phyloP scores from a whole-genome alignment of 2,888 invertebrate genomes.

The Eilema sororculum region DNA sequence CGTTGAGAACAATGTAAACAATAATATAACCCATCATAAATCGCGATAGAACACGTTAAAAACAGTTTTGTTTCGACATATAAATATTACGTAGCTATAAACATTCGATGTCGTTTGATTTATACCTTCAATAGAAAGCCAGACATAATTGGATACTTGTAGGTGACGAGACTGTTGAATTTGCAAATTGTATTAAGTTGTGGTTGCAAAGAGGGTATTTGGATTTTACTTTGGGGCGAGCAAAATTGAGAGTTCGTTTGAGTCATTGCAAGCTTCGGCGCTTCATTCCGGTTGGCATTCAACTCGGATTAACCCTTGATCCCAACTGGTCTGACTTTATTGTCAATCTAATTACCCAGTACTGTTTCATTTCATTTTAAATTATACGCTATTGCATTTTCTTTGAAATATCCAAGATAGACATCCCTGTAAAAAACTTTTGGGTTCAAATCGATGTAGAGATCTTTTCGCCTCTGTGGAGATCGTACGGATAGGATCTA shows the following conservation, averaged over 20 bases:
- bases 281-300: conserved; percentile 57
- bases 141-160: conserved; percentile 37
- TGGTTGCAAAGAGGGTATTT: conserved; percentile 59
- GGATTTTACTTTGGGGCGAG: conserved; percentile 58
- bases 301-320: conserved; percentile 63
- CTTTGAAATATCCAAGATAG: conserved; percentile 24
- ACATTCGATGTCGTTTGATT: conserved; percentile 5
- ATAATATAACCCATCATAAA: not conserved
- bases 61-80: not conserved
- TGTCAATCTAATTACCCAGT: conserved; percentile 58
- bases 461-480: conserved; percentile 42
- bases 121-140: conserved; percentile 35
- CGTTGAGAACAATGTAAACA: too few species aligned
- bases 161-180: conserved; percentile 59
- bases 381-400: conserved; percentile 39
- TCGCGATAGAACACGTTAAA: not conserved
- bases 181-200: conserved; percentile 62
- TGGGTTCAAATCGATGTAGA: conserved; percentile 34
- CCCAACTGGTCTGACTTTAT: conserved; percentile 54
- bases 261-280: conserved; percentile 48
- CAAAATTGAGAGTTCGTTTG: conserved; percentile 59
- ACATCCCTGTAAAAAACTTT: conserved; percentile 31
- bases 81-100: not conserved
- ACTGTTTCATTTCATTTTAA: conserved; percentile 33
- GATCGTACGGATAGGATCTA: conserved; percentile 45